Base-by-base conservation (phyloP, 2,888 invertebrate species). In the Athalia circularis region DNA sequence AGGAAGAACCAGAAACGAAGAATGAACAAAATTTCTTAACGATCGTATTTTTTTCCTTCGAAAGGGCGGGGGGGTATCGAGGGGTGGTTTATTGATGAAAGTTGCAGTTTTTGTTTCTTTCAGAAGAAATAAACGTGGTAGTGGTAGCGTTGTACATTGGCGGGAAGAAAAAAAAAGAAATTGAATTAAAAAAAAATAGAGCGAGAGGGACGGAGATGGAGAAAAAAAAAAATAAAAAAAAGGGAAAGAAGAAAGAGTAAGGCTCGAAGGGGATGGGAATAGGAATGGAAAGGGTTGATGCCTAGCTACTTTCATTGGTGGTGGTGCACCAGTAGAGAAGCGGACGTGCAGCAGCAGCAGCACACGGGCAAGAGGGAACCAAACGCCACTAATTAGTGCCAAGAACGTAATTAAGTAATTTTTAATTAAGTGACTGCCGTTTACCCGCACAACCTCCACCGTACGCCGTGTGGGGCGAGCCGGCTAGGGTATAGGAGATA, bases 341-440 rank as follows among this genome's bases (percentile, higher is more conserved):
- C 43, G 43, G 43, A 65, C 11, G 65, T n/a, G 13, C 61, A 13
- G 6, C 7, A 13, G 6, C 7, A 13, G n/a, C 11, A 62, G 62
- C 43, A 65, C 13, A 9, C 83, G 84, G 83, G 83, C 83, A 84
- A 86, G 84, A 86, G 84, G 85, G 87, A 85, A 88, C 90, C 88
- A 88, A 89, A 89, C 87, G 87, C 87, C 91, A 91, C 92, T 93
- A 93, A 93, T 93, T 93, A 93, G 92, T 91, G 92, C 92, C 92
- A 92, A 93, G 92, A 92, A 92, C 92, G 92, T 93, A 93, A 93
- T 93, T 93, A 92, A 93, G 93, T 93, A 92, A 92, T 93, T 93
- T 93, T 93, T 93, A 93, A 93, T 93, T 92, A 92, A 92, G 92
- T 91, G 91, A 90, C 90, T 90, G 88, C 86, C 88, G 88, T 89